Evolutionary conservation across 2,888 invertebrate genomes (phyloP).

Genomic region (Holacanthella duospinosa): DNA sequence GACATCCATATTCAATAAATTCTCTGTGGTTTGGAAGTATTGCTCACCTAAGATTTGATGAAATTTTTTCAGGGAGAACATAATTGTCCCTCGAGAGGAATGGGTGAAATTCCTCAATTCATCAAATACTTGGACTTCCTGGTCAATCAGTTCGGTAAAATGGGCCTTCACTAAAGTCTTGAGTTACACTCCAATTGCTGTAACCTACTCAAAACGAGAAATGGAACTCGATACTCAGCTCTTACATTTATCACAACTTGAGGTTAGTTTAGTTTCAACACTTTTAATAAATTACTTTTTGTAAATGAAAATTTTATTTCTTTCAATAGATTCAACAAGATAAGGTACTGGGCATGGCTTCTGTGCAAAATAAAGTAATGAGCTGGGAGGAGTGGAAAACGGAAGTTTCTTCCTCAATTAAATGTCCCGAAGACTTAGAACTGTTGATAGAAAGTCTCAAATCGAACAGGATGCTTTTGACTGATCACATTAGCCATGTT

Average conservation of each 20-base stretch:
- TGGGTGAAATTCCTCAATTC: conserved; percentile 8
- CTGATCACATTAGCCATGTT: conserved; percentile 24
- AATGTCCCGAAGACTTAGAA: conserved; percentile 19
- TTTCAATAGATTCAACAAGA: not conserved
- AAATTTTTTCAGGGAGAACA: conserved; percentile 6
- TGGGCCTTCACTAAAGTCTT: conserved; percentile 10
- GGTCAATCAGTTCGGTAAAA: conserved; percentile 14
- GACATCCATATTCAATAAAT: not conserved
- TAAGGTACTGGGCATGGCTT: not conserved
- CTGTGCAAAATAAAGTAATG: conserved; percentile 17
- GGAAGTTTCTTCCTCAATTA: conserved; percentile 11
- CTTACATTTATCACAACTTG: conserved; percentile 11
- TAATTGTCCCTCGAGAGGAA: conserved; percentile 7
- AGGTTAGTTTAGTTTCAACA: conserved; percentile 11
- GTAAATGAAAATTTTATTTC: not conserved
- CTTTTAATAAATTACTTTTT: not conserved
- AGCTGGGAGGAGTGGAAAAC: conserved; percentile 18
- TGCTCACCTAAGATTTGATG: too few relatives aligned
- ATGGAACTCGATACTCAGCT: conserved; percentile 14
- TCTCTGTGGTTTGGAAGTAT: not conserved
- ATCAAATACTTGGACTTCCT: conserved; percentile 13
- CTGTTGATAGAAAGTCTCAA: conserved; percentile 19
- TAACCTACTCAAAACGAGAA: conserved; percentile 3
- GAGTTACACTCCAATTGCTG: conserved; percentile 12
- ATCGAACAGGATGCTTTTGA: conserved; percentile 10